These are phyloP conservation scores for Hedya salicella DNA, from an alignment of 2,888 invertebrate genomes.

Conservation along the genomic window DNA sequence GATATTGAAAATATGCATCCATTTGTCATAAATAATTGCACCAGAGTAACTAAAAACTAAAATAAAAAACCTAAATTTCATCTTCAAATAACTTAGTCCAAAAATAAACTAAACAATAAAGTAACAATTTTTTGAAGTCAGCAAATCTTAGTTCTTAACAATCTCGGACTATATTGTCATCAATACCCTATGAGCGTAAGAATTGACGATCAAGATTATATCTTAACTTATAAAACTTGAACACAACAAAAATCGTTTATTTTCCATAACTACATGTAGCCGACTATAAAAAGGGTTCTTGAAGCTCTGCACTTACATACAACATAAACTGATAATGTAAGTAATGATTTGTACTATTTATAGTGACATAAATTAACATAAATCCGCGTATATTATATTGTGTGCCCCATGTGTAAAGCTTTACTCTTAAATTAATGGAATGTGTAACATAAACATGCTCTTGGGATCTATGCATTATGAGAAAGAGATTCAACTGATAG, in stretches of 20 bases:
- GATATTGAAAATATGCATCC: neutral
- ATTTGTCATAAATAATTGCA: neutral
- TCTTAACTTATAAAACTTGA: constrained; percentile 8
- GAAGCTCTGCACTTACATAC: no score
- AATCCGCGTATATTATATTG: no score
- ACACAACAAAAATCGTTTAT: constrained; percentile 5
- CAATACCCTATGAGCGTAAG: constrained; percentile 23
- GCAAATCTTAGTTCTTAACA: constrained; percentile 10
- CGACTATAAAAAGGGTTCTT: neutral
- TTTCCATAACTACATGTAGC: neutral
- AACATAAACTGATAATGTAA: no score
- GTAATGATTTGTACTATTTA: no score
- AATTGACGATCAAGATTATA: neutral
- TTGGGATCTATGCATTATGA: no score
- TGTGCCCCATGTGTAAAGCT: no score
- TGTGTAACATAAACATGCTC: neutral
- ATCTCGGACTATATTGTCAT: constrained; percentile 30
- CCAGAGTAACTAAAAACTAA: no score
- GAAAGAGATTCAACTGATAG: no score
- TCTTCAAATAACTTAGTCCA: neutral
- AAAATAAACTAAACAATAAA: neutral
- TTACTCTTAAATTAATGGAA: neutral
- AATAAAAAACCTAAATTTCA: neutral
- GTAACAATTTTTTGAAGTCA: constrained; percentile 8
- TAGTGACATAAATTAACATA: no score